These are phyloP conservation scores for Nectonema munidae DNA, from an alignment of 2,888 invertebrate species.

Conservation along the genomic window DNA sequence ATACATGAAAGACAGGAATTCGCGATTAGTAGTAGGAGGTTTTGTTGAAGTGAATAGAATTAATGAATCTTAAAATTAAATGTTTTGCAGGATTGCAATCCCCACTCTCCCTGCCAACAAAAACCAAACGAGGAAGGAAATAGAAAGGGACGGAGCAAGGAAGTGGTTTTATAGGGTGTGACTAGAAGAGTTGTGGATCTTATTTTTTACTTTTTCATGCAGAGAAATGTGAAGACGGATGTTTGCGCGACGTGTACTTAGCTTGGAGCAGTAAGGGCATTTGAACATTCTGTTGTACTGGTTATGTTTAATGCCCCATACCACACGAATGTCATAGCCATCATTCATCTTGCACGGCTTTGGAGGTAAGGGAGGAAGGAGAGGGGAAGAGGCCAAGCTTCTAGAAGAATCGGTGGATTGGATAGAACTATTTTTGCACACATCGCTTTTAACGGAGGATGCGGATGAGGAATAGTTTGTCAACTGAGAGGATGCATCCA, in stretches of 20 bases:
- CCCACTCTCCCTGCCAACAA: too few species aligned
- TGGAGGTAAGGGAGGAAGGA: conserved; percentile 13
- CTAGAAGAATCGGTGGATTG: neutral
- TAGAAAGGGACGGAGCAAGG: too few species aligned
- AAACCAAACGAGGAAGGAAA: too few species aligned
- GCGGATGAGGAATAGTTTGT: neutral
- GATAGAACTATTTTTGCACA: neutral
- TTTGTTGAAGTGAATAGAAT: too few species aligned
- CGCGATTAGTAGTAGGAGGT: too few species aligned
- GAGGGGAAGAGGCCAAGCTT: conserved; percentile 25
- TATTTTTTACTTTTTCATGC: too few species aligned
- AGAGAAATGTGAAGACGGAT: conserved; percentile 50
- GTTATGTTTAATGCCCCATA: conserved; percentile 40
- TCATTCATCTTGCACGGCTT: conserved; percentile 10
- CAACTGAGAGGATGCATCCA: neutral
- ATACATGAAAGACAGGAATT: too few species aligned
- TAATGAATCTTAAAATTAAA: too few species aligned
- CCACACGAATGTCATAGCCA: conserved; percentile 32
- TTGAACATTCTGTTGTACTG: conserved; percentile 46
- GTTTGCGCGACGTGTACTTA: conserved; percentile 42
- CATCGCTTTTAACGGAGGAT: neutral
- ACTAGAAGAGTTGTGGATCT: too few species aligned
- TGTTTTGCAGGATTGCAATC: too few species aligned
- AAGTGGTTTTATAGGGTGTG: too few species aligned
- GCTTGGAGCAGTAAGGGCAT: conserved; percentile 48